Evolutionary conservation across 2,888 invertebrate species (phyloP).

Genomic region (Scaptomyza polygonia): DNA sequence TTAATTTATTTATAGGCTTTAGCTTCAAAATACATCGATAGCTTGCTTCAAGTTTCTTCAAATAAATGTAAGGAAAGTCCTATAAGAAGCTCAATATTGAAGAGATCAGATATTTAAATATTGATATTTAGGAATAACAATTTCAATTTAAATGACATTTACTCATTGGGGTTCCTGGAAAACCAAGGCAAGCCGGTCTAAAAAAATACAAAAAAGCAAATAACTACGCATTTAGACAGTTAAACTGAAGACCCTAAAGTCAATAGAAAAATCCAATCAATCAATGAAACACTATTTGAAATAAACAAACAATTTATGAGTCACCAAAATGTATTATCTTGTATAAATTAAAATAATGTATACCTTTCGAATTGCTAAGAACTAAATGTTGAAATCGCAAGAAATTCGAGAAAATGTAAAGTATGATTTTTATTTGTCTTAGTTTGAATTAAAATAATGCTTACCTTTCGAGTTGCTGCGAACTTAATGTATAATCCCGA

Average conservation of each 20-base stretch:
- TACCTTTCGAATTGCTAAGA: slow-evolving; percentile 29
- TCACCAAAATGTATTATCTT: slow-evolving; percentile 15
- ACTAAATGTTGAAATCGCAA: no score
- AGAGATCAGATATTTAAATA: not conserved
- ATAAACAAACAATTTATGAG: slow-evolving; percentile 23
- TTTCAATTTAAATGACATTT: not conserved
- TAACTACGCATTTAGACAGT: not conserved
- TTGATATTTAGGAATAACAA: no score
- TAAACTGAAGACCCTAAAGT: not conserved
- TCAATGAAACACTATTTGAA: slow-evolving; percentile 33
- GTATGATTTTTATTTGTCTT: no score
- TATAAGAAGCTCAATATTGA: no score
- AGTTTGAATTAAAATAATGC: slow-evolving; percentile 3
- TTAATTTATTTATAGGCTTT: not conserved
- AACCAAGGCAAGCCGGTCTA: not conserved
- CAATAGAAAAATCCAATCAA: slow-evolving; percentile 14
- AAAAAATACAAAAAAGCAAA: not conserved
- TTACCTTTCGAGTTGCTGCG: slow-evolving; percentile 30
- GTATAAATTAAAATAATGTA: slow-evolving; percentile 11
- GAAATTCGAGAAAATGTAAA: no score
- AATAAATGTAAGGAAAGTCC: no score
- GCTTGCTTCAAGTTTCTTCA: no score
- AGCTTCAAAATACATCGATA: no score
- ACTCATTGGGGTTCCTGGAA: not conserved
- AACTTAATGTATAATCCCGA: slow-evolving; percentile 37